Evolutionary conservation across 2,797 vertebrate species (phyloP), one percentile per base, ranked within the genome.

Genomic region (Sebastes melanostomus): DNA sequence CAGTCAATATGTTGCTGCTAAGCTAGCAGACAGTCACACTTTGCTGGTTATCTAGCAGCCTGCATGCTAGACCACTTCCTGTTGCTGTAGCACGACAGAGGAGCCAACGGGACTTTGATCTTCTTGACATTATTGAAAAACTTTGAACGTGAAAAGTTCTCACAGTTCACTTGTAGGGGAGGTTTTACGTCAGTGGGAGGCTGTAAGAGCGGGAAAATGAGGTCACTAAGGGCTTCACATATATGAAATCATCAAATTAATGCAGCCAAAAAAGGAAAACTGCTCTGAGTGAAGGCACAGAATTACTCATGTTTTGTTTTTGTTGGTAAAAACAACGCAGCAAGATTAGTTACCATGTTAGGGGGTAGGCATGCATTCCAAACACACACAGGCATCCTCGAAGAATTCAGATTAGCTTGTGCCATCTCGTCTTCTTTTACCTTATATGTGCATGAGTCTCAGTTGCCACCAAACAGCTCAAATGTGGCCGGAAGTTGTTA

Each of bases 381-480:
- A 14, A 22, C 68, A 70, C 77, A 70, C 77, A 68, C 58, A 81
- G 50, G 60, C 56, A 83, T 74, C 30, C 66, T 36, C 62, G 52
- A 86, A 78, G 79, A 82, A 77, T 86, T 80, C n/a, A 79, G 78
- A 88, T 88, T 38, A 72, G 78, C 79, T 75, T 59, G 72, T 88
- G 83, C 88, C 94, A 93, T 94, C 90, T 81, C 84, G 86, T 90
- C 87, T 88, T 80, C 12, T 86, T 85, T 95, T 94, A 72, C 95
- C 95, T 95, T 96, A 95, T 96, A 95, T 94, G 95, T 95, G 91
- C 94, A 95, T 86, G 69, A 86, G 24, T 60, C 69, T 82, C 60
- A 50, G 58, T 66, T 78, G 80, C 72, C 82, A 72, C 75, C 38
- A 73, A 86, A 74, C 59, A 58, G 81, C 77, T 42, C 13, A 46